phyloP scores from a whole-genome alignment of 2,113 vertebrate species.

The Rallus limicola region DNA sequence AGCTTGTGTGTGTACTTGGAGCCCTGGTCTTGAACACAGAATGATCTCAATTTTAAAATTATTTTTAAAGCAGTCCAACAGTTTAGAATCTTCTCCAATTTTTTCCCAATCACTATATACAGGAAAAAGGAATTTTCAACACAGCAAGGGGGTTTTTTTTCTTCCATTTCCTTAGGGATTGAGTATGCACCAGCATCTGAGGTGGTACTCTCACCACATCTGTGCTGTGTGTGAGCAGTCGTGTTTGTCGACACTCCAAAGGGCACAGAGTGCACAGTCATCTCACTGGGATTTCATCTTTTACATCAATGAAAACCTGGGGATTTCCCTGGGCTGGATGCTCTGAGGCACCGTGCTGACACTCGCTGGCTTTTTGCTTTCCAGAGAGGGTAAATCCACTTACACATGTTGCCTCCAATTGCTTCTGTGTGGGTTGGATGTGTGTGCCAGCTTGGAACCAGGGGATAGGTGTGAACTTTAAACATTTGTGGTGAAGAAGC shows the following conservation, averaged over 20 bases:
- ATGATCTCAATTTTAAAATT: neutral
- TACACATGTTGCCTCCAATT: neutral
- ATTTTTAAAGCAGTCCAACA: neutral
- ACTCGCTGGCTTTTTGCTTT: neutral
- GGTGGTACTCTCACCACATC: neutral
- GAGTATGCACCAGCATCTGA: neutral
- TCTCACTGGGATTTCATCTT: neutral
- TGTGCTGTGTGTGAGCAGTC: neutral
- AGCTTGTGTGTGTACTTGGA: neutral
- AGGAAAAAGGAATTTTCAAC: neutral
- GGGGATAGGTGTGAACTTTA: neutral
- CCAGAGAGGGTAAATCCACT: neutral
- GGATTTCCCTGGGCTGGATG: neutral
- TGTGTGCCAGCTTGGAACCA: neutral
- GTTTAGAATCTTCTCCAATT: neutral
- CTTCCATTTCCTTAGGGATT: neutral
- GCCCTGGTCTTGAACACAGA: neutral
- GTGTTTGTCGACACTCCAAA: neutral
- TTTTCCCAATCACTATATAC: neutral
- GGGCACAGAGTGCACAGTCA: neutral
- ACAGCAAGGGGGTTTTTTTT: neutral
- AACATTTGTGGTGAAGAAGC: neutral
- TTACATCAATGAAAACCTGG: fast-evolving
- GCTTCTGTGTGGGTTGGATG: neutral
- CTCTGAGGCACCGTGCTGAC: neutral